These are phyloP conservation scores for Dinoponera quadriceps DNA, from an alignment of 1,140 invertebrate species.

Conservation along the genomic window DNA sequence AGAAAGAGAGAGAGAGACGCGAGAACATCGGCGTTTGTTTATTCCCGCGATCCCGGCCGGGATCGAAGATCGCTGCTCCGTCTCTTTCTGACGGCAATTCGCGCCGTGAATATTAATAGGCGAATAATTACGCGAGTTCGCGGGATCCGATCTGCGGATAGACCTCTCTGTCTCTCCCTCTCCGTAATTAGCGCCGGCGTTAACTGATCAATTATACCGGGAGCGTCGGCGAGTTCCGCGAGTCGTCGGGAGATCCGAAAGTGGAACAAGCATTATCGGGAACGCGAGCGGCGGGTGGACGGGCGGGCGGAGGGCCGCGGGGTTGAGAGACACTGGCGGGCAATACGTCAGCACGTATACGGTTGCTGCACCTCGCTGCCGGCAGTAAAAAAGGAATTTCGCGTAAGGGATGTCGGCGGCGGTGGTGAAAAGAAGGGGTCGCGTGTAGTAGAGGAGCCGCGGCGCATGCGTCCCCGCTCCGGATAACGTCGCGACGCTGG, in stretches of 20 bases:
- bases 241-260: background rate
- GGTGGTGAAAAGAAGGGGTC: constrained; percentile 71
- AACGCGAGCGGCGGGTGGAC: background rate
- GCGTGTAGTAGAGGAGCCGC: constrained; percentile 51
- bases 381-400: constrained; percentile 59
- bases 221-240: too few species aligned
- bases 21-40: too few species aligned
- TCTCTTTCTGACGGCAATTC: background rate
- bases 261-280: background rate
- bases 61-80: too few species aligned
- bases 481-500: constrained; percentile 73
- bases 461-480: constrained; percentile 74
- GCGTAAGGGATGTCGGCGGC: constrained; percentile 70
- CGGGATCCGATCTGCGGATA: background rate
- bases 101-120: background rate
- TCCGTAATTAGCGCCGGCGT: background rate
- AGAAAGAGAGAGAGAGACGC: too few species aligned
- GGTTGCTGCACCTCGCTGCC: constrained; percentile 58
- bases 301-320: background rate
- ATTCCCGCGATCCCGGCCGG: too few species aligned
- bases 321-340: constrained; percentile 63
- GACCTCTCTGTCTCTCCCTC: background rate
- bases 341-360: constrained; percentile 63
- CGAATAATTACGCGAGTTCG: background rate
- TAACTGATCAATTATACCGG: constrained; percentile 8